These are phyloP conservation scores for Unio delphinus DNA, from an alignment of 2,888 invertebrate species.

Conservation along the genomic window DNA sequence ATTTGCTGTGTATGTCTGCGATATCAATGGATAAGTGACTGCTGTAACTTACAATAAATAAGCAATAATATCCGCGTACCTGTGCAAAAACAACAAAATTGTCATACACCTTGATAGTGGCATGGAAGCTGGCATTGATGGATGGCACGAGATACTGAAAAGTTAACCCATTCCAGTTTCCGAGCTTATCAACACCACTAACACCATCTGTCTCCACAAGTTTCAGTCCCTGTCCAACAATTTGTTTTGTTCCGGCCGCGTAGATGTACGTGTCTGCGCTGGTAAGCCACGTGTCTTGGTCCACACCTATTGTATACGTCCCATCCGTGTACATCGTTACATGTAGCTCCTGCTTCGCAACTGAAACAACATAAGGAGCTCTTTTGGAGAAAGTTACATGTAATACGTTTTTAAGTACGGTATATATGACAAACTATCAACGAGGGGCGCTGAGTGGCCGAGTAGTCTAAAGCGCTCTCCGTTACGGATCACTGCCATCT, in stretches of 20 bases:
- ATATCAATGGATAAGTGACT: too few species aligned
- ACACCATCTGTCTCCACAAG: slow-evolving; percentile 10
- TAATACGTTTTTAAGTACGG: too few species aligned
- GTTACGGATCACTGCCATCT: too few species aligned
- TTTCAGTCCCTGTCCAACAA: slow-evolving; percentile 9
- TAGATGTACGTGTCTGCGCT: slow-evolving; percentile 37
- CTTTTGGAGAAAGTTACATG: too few species aligned
- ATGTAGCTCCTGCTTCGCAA: too few species aligned
- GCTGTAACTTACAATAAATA: too few species aligned
- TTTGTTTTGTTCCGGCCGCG: slow-evolving; percentile 14
- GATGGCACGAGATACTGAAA: slow-evolving; percentile 13
- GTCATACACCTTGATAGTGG: slow-evolving; percentile 17
- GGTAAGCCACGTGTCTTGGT: slow-evolving; percentile 30
- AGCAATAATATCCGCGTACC: slow-evolving; percentile 12
- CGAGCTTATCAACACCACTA: slow-evolving; percentile 22
- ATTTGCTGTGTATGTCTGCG: too few species aligned
- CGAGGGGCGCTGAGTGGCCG: too few species aligned
- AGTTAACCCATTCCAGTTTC: slow-evolving; percentile 12
- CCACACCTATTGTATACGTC: slow-evolving; percentile 23
- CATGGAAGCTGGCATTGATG: slow-evolving; percentile 8
- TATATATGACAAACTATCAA: too few species aligned
- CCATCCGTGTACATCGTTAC: slow-evolving; percentile 12
- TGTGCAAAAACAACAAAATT: slow-evolving; percentile 24
- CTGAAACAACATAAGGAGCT: too few species aligned
- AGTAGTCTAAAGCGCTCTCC: too few species aligned